A percentile compares a stretch with the other conserved stretches of the same genome.
These are phyloP conservation scores for Siniperca chuatsi DNA, from an alignment of 2,113 vertebrate genomes.

Conservation along the genomic window DNA sequence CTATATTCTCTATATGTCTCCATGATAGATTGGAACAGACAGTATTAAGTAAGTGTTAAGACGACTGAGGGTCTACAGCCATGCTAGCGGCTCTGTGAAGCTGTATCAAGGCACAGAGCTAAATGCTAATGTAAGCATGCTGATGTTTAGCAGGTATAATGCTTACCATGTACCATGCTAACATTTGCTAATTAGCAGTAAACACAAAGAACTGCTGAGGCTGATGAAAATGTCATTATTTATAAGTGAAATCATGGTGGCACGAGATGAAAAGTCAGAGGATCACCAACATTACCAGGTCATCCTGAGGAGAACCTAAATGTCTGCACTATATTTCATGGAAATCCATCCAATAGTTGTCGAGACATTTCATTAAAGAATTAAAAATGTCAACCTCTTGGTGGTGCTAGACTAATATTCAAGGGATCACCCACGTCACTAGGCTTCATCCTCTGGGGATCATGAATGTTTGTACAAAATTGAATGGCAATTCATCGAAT, in stretches of 20 bases:
- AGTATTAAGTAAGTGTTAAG: background rate
- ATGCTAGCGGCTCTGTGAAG: background rate
- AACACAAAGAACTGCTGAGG: slow-evolving; percentile 5
- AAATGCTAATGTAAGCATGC: background rate
- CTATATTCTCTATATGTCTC: background rate
- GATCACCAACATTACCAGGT: background rate
- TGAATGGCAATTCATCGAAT: background rate
- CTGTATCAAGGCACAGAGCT: background rate
- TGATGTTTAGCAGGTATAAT: background rate
- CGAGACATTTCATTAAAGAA: background rate
- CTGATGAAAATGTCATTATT: background rate
- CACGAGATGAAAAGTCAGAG: background rate
- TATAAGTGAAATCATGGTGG: background rate
- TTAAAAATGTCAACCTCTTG: too few species aligned
- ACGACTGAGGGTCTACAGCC: background rate
- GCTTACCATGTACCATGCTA: background rate
- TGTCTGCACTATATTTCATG: background rate
- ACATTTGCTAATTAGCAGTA: background rate
- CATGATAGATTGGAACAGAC: background rate
- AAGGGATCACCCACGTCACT: background rate
- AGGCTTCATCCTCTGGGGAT: background rate
- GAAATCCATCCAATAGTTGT: background rate
- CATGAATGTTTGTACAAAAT: background rate
- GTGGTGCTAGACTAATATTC: background rate
- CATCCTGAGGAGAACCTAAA: background rate